These are phyloP conservation scores for Alosa alosa DNA, from an alignment of 2,113 vertebrate species.

Conservation along the genomic window DNA sequence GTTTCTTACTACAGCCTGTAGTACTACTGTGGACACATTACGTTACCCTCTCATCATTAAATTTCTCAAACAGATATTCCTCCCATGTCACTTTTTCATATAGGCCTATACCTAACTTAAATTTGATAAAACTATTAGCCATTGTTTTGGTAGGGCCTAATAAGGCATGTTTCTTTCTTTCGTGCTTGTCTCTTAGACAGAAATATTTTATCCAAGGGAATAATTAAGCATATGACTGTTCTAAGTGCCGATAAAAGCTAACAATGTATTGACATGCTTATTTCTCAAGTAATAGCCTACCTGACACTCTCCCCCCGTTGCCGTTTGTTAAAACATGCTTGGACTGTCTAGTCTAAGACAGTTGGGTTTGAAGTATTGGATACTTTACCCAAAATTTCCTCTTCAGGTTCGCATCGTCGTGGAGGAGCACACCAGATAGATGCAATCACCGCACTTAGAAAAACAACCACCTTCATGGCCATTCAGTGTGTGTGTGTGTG, in stretches of 20 bases:
- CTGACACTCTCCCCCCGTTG: background rate
- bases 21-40: background rate
- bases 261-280: background rate
- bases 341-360: background rate
- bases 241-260: background rate
- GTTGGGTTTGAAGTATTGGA: conserved; percentile 8
- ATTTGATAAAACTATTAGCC: background rate
- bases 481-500: background rate
- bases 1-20: background rate
- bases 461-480: conserved; percentile 60
- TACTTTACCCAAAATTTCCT: conserved; percentile 74
- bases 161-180: background rate
- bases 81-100: background rate
- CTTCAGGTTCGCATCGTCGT: conserved; percentile 63
- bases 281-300: background rate
- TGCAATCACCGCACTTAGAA: conserved; percentile 47
- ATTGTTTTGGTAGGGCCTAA: background rate
- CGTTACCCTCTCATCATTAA: background rate
- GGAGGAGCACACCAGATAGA: conserved; percentile 44
- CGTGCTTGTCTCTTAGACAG: background rate
- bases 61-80: background rate
- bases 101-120: background rate
- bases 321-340: background rate
- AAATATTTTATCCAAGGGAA: too few relatives aligned
- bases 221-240: background rate